phyloP scores from a whole-genome alignment of 2,888 invertebrate genomes.

The Coremacera marginata region DNA sequence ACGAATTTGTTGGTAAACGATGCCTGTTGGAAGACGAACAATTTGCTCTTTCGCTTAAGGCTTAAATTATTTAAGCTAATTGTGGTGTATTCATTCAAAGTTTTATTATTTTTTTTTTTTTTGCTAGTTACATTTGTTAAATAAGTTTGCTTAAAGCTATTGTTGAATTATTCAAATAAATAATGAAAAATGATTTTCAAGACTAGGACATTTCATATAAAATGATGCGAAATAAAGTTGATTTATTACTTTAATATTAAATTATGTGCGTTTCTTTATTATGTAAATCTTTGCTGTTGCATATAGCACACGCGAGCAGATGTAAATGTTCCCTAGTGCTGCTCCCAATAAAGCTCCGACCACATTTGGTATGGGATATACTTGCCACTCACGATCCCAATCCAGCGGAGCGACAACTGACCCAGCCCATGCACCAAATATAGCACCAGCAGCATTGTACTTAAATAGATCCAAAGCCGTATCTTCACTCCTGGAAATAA shows the following conservation, averaged over 20 bases:
- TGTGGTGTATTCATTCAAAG: not conserved
- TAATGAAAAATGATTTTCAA: too few relatives aligned
- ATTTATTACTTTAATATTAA: not conserved
- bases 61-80: conserved; percentile 40
- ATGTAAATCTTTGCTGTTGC: conserved; percentile 64
- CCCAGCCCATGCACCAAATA: conserved; percentile 83
- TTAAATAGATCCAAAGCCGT: conserved; percentile 66
- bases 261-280: conserved; percentile 58
- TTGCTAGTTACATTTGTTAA: not conserved
- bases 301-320: conserved; percentile 64
- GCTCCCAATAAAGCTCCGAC: conserved; percentile 75
- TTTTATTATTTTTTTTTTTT: conserved; percentile 1
- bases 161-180: too few relatives aligned
- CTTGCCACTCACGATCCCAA: conserved; percentile 89
- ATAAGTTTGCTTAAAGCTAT: too few relatives aligned
- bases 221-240: not conserved
- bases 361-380: conserved; percentile 78
- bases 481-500: conserved; percentile 65
- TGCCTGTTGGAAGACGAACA: conserved; percentile 66
- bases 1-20: conserved; percentile 63
- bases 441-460: conserved; percentile 66
- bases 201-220: not conserved
- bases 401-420: conserved; percentile 86
- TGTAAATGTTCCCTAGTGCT: conserved; percentile 70
- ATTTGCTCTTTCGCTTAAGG: conserved; percentile 57